Conservation (phyloP, 2,113 vertebrate species). For the Barbus barbus region DNA sequence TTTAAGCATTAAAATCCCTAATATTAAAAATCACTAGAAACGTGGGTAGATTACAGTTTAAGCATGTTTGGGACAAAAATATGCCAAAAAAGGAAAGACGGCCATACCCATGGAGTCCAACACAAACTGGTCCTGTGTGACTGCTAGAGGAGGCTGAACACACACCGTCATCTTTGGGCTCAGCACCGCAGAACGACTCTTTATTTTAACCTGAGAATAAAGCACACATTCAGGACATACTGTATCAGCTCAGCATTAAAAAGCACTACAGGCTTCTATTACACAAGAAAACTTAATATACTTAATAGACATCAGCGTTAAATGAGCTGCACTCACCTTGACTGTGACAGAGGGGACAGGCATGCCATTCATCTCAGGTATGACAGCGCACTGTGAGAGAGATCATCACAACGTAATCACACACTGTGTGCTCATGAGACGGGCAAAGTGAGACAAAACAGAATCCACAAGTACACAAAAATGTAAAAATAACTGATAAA, state of each 20-base stretch:
- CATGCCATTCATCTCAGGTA: slow-evolving; percentile 77
- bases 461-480: background rate
- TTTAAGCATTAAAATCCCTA: too few relatives aligned
- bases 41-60: background rate
- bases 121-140: slow-evolving; percentile 85
- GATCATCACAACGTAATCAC: slow-evolving; percentile 30
- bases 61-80: background rate
- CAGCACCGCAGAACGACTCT: slow-evolving; percentile 71
- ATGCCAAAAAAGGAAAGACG: background rate
- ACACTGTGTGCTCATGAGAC: background rate
- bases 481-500: background rate
- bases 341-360: slow-evolving; percentile 85
- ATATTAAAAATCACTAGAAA: too few relatives aligned
- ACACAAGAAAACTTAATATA: background rate
- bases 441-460: background rate
- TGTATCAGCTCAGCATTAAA: background rate
- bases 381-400: slow-evolving; percentile 78
- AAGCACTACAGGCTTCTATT: background rate
- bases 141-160: slow-evolving; percentile 82
- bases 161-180: slow-evolving; percentile 80
- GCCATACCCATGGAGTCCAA: slow-evolving; percentile 83
- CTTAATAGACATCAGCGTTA: background rate
- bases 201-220: slow-evolving; percentile 79
- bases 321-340: slow-evolving; percentile 77
- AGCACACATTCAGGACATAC: background rate